phyloP scores from a whole-genome alignment of 2,888 invertebrate species.

The Drosophila ustulata region DNA sequence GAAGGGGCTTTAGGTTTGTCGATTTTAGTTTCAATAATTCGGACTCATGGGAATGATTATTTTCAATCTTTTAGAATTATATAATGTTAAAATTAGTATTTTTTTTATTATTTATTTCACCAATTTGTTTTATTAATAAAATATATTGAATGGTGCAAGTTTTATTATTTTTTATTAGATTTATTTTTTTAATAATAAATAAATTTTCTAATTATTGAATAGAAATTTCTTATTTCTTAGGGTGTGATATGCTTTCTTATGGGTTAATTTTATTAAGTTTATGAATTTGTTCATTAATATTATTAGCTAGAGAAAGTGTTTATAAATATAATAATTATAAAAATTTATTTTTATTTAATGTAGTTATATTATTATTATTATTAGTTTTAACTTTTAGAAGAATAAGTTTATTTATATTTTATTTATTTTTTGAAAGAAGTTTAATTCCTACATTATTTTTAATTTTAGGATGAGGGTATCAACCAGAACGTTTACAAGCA shows the following conservation, averaged over 20 bases:
- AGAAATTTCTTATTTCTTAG: conserved; percentile 80
- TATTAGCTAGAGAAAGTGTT: conserved; percentile 86
- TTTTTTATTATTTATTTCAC: conserved; percentile 86
- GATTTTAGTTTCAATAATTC: conserved; percentile 86
- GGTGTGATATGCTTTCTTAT: conserved; percentile 86
- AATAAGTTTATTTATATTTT: conserved; percentile 38
- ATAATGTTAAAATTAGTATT: conserved; percentile 87
- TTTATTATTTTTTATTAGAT: conserved; percentile 86
- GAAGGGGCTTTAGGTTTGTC: conserved; percentile 85
- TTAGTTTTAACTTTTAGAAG: conserved; percentile 68
- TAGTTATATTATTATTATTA: conserved; percentile 87
- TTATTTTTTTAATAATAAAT: conserved; percentile 85
- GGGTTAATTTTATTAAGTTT: conserved; percentile 87
- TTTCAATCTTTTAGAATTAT: conserved; percentile 87
- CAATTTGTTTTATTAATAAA: conserved; percentile 86
- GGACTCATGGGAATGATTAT: conserved; percentile 88
- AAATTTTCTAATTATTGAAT: conserved; percentile 35
- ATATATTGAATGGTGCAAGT: conserved; percentile 87
- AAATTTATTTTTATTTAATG: conserved; percentile 86
- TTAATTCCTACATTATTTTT: conserved; percentile 89
- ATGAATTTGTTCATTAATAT: conserved; percentile 88
- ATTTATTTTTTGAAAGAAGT: conserved; percentile 85
- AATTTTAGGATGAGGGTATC: conserved; percentile 89
- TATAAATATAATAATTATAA: conserved; percentile 82
- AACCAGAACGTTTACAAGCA: conserved; percentile 89